These are phyloP conservation scores for Urosaurus nigricauda DNA, from an alignment of 2,797 vertebrate genomes.

Conservation along the genomic window DNA sequence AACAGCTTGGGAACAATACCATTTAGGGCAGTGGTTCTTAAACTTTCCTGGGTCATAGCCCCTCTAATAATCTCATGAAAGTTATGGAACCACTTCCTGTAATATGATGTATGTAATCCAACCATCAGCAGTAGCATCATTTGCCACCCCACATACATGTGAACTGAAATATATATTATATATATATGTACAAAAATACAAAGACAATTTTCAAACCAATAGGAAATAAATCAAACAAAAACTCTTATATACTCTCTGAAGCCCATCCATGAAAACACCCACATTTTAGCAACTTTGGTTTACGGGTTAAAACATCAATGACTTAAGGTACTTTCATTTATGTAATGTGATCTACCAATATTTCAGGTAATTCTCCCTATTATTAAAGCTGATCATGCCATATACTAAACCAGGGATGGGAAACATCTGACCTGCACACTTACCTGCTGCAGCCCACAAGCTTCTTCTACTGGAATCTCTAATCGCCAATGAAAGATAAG, in stretches of 20 bases:
- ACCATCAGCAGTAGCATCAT: too few relatives aligned
- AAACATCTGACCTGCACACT: neutral
- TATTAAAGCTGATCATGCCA: neutral
- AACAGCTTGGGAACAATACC: neutral
- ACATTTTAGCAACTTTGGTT: neutral
- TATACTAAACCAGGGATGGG: neutral
- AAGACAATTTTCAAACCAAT: too few relatives aligned
- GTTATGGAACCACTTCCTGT: too few relatives aligned
- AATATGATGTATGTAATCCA: too few relatives aligned
- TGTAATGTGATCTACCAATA: neutral
- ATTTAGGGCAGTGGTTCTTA: neutral
- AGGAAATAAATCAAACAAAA: too few relatives aligned
- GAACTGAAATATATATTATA: too few relatives aligned
- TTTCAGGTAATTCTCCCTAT: neutral
- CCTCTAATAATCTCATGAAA: too few relatives aligned
- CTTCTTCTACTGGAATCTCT: neutral
- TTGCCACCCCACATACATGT: too few relatives aligned
- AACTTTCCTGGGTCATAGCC: neutral
- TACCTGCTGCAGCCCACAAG: neutral
- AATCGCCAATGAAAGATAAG: neutral
- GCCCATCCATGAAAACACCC: too few relatives aligned
- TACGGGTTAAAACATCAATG: neutral
- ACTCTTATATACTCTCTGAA: too few relatives aligned
- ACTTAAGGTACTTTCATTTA: neutral
- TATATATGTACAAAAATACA: too few relatives aligned